Base-by-base conservation (phyloP, 2,888 invertebrate species). In the Nephrocerus scutellatus region DNA sequence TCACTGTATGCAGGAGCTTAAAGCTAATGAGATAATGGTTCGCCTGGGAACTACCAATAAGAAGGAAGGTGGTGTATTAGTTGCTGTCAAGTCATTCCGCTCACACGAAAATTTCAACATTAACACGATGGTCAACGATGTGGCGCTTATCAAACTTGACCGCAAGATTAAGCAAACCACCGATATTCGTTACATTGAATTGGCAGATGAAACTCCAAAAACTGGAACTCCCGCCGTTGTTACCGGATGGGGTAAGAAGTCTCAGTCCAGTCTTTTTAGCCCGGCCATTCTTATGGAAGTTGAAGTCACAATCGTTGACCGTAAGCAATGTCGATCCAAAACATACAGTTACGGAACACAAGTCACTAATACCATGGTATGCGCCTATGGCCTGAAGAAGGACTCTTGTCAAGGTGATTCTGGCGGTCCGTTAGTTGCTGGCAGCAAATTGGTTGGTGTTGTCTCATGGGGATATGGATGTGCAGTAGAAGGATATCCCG, bases 351-450 rank as follows among this genome's bases (percentile, higher is more conserved):
- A 62, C 13, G 59, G 54, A 2, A 26, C 23, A 2, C 23, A 46
- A 20, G 47, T 58, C 5, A 29, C 28, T 18, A 44, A 53, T 0
- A 51, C 54, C 13, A 68, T 64, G 60, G 44, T 60, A 6, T 66
- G 64, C 33, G 67, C 60, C 19, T 38, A 44, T 22, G 50, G 45
- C 28, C 52, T 49, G 19, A 41, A 53, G 3, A 62, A 61, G 49
- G 66, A 65, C 46, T 57, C 63, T 34, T 67, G 64, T 47, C 64
- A 65, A 47, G 66, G 68, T 41, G 68, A 69, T 40, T 66, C 63
- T 3, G 70, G 69, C 44, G 70, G 70, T n/a, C 68, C 69, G 33
- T 39, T 65, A 46, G 61, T 60, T 5, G 38, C 57, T 21, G 25
- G 47, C 3, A 39, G 43, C 4, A 5, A 53, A 37, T 51, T 60